Percentiles rank a stretch among this genome's conserved stretches.
phyloP scores from a whole-genome alignment of 1,140 invertebrate species.

The Drosophila kikkawai region DNA sequence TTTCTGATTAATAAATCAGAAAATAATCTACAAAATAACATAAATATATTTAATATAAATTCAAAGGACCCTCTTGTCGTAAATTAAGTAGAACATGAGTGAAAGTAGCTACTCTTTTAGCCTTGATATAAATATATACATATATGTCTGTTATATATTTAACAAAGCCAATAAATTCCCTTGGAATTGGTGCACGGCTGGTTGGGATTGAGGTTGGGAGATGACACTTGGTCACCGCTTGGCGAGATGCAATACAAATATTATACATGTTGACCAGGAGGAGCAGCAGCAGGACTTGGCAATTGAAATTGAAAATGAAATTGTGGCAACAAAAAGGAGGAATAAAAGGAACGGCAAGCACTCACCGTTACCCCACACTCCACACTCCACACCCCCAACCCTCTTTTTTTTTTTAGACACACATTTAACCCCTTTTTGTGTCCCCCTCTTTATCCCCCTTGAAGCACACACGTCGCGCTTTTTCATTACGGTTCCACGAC shows the following conservation, averaged over 20 bases:
- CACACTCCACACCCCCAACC: background rate
- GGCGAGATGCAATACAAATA: constrained; percentile 53
- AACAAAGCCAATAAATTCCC: constrained; percentile 45
- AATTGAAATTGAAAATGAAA: constrained; percentile 80
- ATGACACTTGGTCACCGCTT: constrained; percentile 35
- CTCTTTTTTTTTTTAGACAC: constrained; percentile 3
- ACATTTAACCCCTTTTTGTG: constrained; percentile 5
- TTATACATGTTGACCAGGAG: constrained; percentile 48
- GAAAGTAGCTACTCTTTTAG: background rate
- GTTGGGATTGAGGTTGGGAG: background rate
- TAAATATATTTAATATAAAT: background rate
- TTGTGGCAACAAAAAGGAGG: constrained; percentile 46
- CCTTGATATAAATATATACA: background rate
- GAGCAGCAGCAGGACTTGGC: constrained; percentile 35
- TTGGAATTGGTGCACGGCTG: constrained; percentile 14
- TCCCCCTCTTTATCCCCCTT: background rate
- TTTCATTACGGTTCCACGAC: constrained; percentile 67
- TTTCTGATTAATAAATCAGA: background rate
- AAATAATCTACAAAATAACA: background rate
- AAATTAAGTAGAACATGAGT: constrained; percentile 29
- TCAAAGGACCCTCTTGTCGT: background rate
- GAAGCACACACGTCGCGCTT: constrained; percentile 61
- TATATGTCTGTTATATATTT: constrained; percentile 5
- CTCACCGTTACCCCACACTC: background rate
- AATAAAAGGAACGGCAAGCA: constrained; percentile 28